phyloP scores from a whole-genome alignment of 1,140 invertebrate species.

The Scylla paramamosain region DNA sequence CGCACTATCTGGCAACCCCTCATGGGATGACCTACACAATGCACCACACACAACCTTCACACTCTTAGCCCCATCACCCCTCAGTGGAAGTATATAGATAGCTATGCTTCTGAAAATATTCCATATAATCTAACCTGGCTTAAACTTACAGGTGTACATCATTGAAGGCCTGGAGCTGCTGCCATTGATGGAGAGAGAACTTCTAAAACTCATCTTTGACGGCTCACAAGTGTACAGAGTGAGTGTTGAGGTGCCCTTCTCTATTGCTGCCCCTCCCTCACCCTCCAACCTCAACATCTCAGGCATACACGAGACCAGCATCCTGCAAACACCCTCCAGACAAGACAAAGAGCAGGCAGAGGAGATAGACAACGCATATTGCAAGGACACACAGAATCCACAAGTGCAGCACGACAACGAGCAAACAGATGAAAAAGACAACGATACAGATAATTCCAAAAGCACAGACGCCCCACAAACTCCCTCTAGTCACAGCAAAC shows the following conservation, averaged over 20 bases:
- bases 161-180: constrained; percentile 57
- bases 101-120: no score
- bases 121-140: no score
- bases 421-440: neutral
- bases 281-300: constrained; percentile 44
- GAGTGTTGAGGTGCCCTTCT: neutral
- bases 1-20: no score
- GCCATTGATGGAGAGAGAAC: constrained; percentile 63
- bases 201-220: constrained; percentile 50
- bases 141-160: constrained; percentile 53
- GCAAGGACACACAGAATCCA: no score
- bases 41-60: no score
- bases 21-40: no score
- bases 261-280: neutral
- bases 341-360: no score
- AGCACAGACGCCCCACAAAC: neutral
- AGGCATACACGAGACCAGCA: constrained; percentile 52
- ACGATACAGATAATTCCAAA: neutral
- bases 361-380: neutral
- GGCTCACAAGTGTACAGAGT: constrained; percentile 46
- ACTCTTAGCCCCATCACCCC: no score
- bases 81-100: no score
- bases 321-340: neutral
- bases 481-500: neutral
- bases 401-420: no score